These are phyloP conservation scores for Camponotus vicinus DNA, from an alignment of 1,140 invertebrate species.

Conservation along the genomic window DNA sequence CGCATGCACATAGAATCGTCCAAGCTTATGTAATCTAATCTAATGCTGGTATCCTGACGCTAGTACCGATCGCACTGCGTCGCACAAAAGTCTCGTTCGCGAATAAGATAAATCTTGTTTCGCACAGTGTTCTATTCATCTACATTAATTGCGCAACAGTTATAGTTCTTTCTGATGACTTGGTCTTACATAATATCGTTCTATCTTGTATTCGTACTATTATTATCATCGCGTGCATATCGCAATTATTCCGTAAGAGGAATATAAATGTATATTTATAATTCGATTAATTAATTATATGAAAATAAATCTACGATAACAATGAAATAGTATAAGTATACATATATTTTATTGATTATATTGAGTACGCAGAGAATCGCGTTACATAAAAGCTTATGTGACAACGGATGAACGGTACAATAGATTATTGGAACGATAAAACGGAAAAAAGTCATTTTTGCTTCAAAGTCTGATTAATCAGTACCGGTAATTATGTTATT, in stretches of 20 bases:
- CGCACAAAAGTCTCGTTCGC: background rate
- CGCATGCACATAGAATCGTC: background rate
- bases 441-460: conserved; percentile 48
- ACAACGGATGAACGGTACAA: conserved; percentile 17
- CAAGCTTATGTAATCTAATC: conserved; percentile 40
- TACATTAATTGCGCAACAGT: background rate
- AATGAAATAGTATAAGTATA: background rate
- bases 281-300: background rate
- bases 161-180: background rate
- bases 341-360: conserved; percentile 16
- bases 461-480: background rate
- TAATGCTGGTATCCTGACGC: conserved; percentile 30
- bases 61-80: background rate
- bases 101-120: conserved; percentile 17
- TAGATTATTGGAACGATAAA: conserved; percentile 28
- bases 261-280: background rate
- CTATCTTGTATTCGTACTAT: background rate
- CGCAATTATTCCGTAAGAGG: background rate
- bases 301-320: background rate
- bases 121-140: background rate
- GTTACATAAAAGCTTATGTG: conserved; percentile 47
- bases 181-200: background rate
- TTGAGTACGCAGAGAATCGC: background rate
- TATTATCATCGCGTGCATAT: background rate
- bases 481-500: background rate